phyloP scores from a whole-genome alignment of 2,797 vertebrate species.

The Cossypha heuglini region DNA sequence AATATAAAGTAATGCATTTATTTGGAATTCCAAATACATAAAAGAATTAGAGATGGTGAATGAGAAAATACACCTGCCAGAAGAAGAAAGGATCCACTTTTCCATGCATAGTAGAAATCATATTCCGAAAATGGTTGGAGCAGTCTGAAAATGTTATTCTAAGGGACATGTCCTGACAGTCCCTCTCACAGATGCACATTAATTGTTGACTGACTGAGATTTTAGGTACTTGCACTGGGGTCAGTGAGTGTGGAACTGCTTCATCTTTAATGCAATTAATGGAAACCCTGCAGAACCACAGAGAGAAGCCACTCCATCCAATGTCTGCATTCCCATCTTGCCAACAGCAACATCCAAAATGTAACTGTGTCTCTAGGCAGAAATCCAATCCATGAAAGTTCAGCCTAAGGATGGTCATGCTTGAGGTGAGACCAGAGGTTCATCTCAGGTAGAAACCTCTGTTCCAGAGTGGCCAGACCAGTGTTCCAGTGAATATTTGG shows the following conservation, averaged over 20 bases:
- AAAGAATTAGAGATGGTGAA: background rate
- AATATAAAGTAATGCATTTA: background rate
- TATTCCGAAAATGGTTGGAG: background rate
- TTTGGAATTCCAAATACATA: background rate
- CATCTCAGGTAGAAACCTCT: background rate
- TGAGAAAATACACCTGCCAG: constrained; percentile 9
- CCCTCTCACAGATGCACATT: background rate
- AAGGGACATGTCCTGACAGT: background rate
- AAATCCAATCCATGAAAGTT: background rate
- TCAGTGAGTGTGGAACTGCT: background rate
- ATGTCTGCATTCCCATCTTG: background rate
- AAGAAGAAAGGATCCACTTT: background rate
- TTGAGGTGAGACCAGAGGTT: background rate
- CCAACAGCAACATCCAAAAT: background rate
- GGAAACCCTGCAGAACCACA: background rate
- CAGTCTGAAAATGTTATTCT: background rate
- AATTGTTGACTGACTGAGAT: background rate
- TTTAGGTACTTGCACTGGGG: accelerated
- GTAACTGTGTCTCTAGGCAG: background rate
- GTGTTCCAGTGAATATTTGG: background rate
- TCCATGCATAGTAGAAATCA: background rate
- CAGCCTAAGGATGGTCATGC: background rate
- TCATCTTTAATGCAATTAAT: background rate
- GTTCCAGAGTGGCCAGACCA: background rate
- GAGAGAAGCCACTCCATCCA: background rate